Percentiles rank a stretch among this genome's conserved stretches.
phyloP scores from a whole-genome alignment of 2,888 invertebrate species.

The Acheta domesticus region DNA sequence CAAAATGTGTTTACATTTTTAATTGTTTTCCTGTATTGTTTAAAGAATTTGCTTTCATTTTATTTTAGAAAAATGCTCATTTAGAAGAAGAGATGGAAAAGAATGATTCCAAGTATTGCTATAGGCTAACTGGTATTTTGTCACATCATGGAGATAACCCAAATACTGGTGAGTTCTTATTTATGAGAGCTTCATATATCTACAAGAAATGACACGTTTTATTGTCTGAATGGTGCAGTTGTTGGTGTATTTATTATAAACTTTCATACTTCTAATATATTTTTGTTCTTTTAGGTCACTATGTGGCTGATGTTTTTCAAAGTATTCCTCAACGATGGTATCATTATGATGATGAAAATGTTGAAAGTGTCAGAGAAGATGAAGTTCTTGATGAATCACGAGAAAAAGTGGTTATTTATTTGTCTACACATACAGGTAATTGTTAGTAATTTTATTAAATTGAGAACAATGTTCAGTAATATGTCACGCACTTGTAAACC shows the following conservation, averaged over 20 bases:
- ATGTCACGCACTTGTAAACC: too few relatives aligned
- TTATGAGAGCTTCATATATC: too few relatives aligned
- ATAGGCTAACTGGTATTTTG: neutral
- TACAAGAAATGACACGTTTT: too few relatives aligned
- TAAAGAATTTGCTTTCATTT: too few relatives aligned
- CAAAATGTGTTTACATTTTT: neutral
- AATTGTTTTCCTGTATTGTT: too few relatives aligned
- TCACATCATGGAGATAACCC: constrained; percentile 18
- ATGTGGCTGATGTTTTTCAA: neutral
- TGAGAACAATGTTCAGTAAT: too few relatives aligned
- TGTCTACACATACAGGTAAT: neutral
- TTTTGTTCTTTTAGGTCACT: neutral
- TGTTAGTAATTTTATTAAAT: neutral
- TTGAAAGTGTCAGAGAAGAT: neutral
- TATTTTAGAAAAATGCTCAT: too few relatives aligned
- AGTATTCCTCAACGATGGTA: neutral
- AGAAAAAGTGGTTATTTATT: neutral
- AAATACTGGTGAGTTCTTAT: neutral
- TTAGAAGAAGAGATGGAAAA: neutral
- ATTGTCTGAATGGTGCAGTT: too few relatives aligned
- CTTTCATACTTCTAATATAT: neutral
- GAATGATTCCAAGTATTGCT: neutral
- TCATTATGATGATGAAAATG: constrained; percentile 18
- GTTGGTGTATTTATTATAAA: too few relatives aligned
- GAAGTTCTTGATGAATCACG: neutral